Conservation (phyloP, 2,888 invertebrate species). For the Belgica antarctica region DNA sequence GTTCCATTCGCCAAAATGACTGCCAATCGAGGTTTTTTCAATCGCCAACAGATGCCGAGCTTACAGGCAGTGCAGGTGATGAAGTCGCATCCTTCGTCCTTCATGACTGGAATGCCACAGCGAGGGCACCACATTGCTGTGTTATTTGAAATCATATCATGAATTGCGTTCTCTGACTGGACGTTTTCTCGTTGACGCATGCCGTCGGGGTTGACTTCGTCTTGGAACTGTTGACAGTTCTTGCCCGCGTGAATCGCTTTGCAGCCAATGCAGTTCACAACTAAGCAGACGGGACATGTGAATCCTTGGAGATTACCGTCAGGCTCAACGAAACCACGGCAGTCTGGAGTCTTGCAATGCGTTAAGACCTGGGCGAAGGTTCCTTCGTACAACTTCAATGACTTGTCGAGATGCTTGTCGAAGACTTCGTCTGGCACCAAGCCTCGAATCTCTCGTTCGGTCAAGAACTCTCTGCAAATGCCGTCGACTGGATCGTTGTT, state of each 20-base stretch:
- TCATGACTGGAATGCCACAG: constrained; percentile 63
- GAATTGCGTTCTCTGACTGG: constrained; percentile 66
- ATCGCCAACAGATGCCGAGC: constrained; percentile 93
- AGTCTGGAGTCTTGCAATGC: constrained; percentile 87
- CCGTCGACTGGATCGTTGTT: constrained; percentile 57
- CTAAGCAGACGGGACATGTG: constrained; percentile 77
- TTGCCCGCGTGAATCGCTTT: constrained; percentile 77
- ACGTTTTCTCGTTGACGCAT: background rate
- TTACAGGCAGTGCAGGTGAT: constrained; percentile 87
- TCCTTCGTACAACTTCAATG: constrained; percentile 77
- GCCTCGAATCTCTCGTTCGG: constrained; percentile 80
- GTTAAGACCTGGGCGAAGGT: constrained; percentile 71
- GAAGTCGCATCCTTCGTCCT: constrained; percentile 94
- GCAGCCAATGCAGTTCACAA: constrained; percentile 80
- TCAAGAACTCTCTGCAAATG: constrained; percentile 70
- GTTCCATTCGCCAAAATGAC: background rate
- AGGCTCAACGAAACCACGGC: constrained; percentile 59
- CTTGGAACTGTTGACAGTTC: constrained; percentile 79
- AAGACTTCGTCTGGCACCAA: constrained; percentile 72
- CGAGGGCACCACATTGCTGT: constrained; percentile 82
- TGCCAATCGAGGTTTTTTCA: constrained; percentile 60
- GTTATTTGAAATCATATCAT: constrained; percentile 75
- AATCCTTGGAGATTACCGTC: constrained; percentile 83
- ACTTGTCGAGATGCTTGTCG: constrained; percentile 75
- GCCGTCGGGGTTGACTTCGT: constrained; percentile 62